These are phyloP conservation scores for Lasiommata megera DNA, from an alignment of 2,888 invertebrate genomes.

Conservation along the genomic window DNA sequence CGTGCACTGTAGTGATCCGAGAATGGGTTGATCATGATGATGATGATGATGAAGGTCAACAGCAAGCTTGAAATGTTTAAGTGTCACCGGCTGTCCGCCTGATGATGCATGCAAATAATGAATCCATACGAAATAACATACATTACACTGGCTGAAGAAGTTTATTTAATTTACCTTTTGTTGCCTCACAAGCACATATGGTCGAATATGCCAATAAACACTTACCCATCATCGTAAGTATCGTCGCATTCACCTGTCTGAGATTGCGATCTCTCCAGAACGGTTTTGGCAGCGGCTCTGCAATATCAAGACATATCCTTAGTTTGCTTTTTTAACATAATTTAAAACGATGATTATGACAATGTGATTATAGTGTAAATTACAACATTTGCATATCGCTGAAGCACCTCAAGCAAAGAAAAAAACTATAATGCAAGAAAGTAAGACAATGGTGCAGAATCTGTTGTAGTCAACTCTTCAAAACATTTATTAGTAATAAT, in stretches of 20 bases:
- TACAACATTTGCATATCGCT: slow-evolving; percentile 14
- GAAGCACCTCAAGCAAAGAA: slow-evolving; percentile 44
- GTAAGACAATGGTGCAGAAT: neutral
- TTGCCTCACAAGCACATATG: no score
- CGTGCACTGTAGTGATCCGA: no score
- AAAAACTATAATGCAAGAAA: slow-evolving; percentile 31
- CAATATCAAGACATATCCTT: slow-evolving; percentile 30
- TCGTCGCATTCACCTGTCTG: slow-evolving; percentile 79
- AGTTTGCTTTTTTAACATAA: neutral
- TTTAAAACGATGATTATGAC: neutral
- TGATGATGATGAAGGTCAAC: no score
- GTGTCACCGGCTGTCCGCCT: no score
- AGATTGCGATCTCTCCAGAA: slow-evolving; percentile 75
- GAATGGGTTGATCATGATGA: no score
- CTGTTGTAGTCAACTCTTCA: neutral
- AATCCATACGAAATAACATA: no score
- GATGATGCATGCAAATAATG: no score
- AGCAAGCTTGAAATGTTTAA: no score
- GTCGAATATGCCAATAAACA: no score
- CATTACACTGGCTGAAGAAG: no score
- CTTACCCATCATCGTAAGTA: slow-evolving; percentile 84
- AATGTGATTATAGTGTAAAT: neutral
- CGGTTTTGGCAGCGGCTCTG: slow-evolving; percentile 83
- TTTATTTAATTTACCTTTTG: no score
- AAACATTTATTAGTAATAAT: no score